These are phyloP conservation scores for Diachasma alloeum DNA, from an alignment of 1,140 invertebrate genomes.

Conservation along the genomic window DNA sequence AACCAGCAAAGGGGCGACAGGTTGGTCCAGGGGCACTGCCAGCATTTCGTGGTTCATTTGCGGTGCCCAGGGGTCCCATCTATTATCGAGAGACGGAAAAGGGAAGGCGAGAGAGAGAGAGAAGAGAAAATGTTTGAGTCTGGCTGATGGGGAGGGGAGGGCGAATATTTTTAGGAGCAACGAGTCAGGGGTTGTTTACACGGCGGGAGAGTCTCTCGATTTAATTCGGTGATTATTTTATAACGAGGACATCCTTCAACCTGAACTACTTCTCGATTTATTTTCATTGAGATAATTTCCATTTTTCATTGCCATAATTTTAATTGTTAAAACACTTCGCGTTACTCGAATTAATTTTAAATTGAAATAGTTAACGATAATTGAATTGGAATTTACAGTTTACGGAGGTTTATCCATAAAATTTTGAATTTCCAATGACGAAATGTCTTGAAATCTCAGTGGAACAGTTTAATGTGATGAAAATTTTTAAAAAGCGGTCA, in stretches of 20 bases:
- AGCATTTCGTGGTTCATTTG: slow-evolving; percentile 68
- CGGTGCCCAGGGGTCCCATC: slow-evolving; percentile 66
- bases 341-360: too few relatives aligned
- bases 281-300: background rate
- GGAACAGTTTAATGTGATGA: too few relatives aligned
- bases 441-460: too few relatives aligned
- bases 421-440: too few relatives aligned
- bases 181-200: slow-evolving; percentile 59
- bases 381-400: too few relatives aligned
- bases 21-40: slow-evolving; percentile 56
- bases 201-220: slow-evolving; percentile 55
- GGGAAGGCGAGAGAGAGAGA: slow-evolving; percentile 12
- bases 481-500: too few relatives aligned
- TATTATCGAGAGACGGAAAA: slow-evolving; percentile 57
- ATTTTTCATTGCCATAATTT: background rate
- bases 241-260: slow-evolving; percentile 53
- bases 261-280: background rate
- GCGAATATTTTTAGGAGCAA: background rate
- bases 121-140: background rate
- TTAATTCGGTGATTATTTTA: slow-evolving; percentile 67
- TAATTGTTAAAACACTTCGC: background rate
- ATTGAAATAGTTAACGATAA: too few relatives aligned
- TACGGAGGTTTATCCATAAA: too few relatives aligned
- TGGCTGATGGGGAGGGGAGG: background rate
- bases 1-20: slow-evolving; percentile 54